Evolutionary conservation across 2,797 vertebrate genomes (phyloP).

Genomic region (Falco peregrinus): DNA sequence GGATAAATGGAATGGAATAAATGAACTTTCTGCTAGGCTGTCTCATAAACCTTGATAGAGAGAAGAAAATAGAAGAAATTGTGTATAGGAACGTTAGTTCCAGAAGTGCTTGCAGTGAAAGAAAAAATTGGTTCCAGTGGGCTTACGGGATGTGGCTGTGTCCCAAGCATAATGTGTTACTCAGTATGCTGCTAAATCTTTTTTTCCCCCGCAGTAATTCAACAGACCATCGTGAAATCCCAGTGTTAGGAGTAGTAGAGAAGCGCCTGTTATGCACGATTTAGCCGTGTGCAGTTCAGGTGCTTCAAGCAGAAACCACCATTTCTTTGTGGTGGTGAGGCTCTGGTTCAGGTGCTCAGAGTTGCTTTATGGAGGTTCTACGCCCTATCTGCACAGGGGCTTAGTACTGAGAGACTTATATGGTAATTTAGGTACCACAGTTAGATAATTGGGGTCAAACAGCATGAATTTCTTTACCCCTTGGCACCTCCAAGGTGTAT

Average conservation of each 20-base stretch:
- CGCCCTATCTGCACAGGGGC: background rate
- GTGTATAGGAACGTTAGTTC: background rate
- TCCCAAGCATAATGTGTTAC: background rate
- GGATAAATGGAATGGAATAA: background rate
- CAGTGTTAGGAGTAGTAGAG: background rate
- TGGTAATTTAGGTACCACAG: background rate
- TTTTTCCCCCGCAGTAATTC: background rate
- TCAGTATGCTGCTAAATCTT: background rate
- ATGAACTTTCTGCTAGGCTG: background rate
- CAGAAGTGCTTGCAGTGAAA: background rate
- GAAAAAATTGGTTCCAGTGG: background rate
- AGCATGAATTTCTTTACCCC: background rate
- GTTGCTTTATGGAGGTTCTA: background rate
- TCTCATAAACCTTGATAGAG: background rate
- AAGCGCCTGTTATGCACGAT: background rate
- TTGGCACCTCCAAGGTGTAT: background rate
- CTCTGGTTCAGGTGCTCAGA: background rate
- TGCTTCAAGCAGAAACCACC: background rate
- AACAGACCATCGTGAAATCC: background rate
- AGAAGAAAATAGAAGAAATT: background rate
- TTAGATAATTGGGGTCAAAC: background rate
- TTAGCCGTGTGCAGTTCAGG: background rate
- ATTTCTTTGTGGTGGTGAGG: background rate
- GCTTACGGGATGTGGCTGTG: fast-evolving
- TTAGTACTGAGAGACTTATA: background rate